Conservation (phyloP, 2,888 invertebrate species). For the Spodoptera littoralis region DNA sequence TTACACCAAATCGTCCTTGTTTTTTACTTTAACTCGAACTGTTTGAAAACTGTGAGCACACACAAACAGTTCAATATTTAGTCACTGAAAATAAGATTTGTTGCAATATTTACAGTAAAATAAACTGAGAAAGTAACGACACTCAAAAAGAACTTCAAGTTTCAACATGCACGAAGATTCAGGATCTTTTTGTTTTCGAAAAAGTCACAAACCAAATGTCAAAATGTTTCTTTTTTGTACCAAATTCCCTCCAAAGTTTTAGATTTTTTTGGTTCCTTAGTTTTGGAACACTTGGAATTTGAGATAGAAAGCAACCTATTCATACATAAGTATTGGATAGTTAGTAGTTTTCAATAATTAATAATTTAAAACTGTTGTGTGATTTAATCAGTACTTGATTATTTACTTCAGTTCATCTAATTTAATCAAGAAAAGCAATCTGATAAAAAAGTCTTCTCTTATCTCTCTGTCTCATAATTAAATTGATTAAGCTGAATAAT, state of each 20-base stretch:
- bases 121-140: background rate
- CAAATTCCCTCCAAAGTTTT: slow-evolving; percentile 30
- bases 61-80: background rate
- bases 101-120: too few species aligned
- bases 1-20: slow-evolving; percentile 1
- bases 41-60: background rate
- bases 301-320: background rate
- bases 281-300: background rate
- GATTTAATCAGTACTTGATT: too few species aligned
- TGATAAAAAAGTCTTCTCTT: too few species aligned
- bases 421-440: too few species aligned
- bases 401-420: too few species aligned
- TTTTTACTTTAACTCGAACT: background rate
- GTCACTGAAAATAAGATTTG: background rate
- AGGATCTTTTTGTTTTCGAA: slow-evolving; percentile 19
- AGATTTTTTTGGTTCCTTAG: background rate
- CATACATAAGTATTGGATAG: background rate
- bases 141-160: slow-evolving; percentile 15
- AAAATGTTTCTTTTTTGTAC: slow-evolving; percentile 13
- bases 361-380: too few species aligned
- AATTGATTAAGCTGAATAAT: too few species aligned
- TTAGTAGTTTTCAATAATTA: too few species aligned
- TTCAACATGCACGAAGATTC: background rate
- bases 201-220: slow-evolving; percentile 9
- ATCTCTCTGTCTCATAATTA: too few species aligned